These are phyloP conservation scores for Diarsia dahlii DNA, from an alignment of 2,888 invertebrate species.

Conservation along the genomic window DNA sequence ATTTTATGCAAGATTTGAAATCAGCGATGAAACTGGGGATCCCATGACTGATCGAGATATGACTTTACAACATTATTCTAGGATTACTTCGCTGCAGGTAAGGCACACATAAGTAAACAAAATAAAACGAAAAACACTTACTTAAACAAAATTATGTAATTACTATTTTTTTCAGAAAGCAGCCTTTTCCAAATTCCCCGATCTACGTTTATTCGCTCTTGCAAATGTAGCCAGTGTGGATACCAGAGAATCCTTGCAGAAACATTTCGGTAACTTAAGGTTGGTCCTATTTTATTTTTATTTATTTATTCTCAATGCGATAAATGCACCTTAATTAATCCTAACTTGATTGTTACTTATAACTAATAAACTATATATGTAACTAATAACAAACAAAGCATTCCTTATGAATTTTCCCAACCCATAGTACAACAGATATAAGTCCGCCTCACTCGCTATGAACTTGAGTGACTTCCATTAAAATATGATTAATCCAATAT, in stretches of 20 bases:
- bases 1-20: conserved; percentile 99
- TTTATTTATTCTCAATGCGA: too few species aligned
- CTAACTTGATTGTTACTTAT: too few species aligned
- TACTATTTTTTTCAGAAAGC: conserved; percentile 93
- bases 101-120: neutral
- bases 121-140: neutral
- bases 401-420: too few species aligned
- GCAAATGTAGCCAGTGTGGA: conserved; percentile 99
- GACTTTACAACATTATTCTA: conserved; percentile 97
- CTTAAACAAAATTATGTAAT: too few species aligned
- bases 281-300: conserved; percentile 65
- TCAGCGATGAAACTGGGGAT: conserved; percentile 98
- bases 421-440: too few species aligned
- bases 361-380: too few species aligned
- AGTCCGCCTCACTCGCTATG: too few species aligned
- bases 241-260: conserved; percentile 94
- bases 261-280: conserved; percentile 95
- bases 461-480: too few species aligned
- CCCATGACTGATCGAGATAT: conserved; percentile 98
- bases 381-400: too few species aligned
- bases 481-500: neutral
- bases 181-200: conserved; percentile 97
- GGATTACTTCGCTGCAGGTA: conserved; percentile 97
- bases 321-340: too few species aligned
- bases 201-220: conserved; percentile 96